These are phyloP conservation scores for Sprattus sprattus DNA, from an alignment of 2,113 vertebrate genomes.

Conservation along the genomic window DNA sequence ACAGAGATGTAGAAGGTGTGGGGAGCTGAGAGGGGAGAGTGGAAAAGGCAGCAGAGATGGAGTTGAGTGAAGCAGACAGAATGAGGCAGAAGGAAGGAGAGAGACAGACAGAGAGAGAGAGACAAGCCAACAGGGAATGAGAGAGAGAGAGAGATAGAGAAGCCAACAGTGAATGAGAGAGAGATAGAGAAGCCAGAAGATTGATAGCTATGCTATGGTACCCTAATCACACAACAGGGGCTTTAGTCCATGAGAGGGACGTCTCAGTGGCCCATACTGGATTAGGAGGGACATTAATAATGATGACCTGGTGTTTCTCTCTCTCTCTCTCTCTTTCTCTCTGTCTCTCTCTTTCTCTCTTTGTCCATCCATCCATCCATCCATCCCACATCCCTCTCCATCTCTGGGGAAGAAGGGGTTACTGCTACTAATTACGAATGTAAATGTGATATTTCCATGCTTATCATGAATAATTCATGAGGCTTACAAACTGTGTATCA, in stretches of 20 bases:
- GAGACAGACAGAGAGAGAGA: not conserved
- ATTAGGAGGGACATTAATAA: not conserved
- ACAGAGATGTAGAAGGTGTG: too few relatives aligned
- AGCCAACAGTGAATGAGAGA: not conserved
- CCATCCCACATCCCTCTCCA: constrained; percentile 24
- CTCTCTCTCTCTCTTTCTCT: constrained; percentile 1
- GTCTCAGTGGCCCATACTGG: not conserved
- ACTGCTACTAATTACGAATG: constrained; percentile 60
- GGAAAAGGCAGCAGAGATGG: too few relatives aligned
- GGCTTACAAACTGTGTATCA: constrained; percentile 51
- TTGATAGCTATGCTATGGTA: not conserved
- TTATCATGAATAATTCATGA: constrained; percentile 59
- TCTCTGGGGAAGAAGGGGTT: constrained; percentile 33
- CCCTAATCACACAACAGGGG: constrained; percentile 19
- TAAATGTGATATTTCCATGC: constrained; percentile 66
- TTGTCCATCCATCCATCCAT: constrained; percentile 6
- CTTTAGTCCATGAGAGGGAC: constrained; percentile 2
- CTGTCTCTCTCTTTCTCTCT: constrained; percentile 23
- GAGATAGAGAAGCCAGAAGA: not conserved
- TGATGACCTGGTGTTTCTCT: not conserved
- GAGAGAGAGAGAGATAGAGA: not conserved
- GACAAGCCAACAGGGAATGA: not conserved
- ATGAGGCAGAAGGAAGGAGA: too few relatives aligned
- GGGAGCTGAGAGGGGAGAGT: too few relatives aligned
- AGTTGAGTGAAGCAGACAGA: too few relatives aligned